Evolutionary conservation across 2,888 invertebrate species (phyloP), one percentile per base, ranked within the genome.

Genomic region (Neoscelio sp.): DNA sequence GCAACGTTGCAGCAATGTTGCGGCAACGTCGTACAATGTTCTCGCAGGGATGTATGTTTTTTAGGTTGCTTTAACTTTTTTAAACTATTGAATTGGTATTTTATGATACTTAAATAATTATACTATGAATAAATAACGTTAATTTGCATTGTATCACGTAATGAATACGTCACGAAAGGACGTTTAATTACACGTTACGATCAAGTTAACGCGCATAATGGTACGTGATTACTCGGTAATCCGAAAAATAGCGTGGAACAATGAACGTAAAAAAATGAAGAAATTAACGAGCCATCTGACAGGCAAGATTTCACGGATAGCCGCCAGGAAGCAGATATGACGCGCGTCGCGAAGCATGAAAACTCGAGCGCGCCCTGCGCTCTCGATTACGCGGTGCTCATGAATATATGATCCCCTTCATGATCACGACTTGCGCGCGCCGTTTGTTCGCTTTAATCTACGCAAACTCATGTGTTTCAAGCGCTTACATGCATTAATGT

Each of bases 271-370:
- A 65, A n/a, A 73, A 58, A 40, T 54, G 42, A 70, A 64, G 78
- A 64, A 75, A 80, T 78, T 52, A 78, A 76, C 75, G 73, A 75
- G 60, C 71, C 74, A 67, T 80, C 74, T 52, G 75, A 74, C 74
- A 68, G 62, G 62, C 70, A 56, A 81, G 81, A 78, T 79, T 77
- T 73, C 60, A 74, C 67, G 81, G 70, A 70, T 70, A 75, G 58
- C 58, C 85, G 85, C 82, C 89, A 88, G 90, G 90, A 90, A 90
- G 87, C 87, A 89, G 87, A 89, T 89, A 89, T 90, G 90, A 90
- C 87, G 89, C 88, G 89, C 89, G 85, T 87, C 89, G 85, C 88
- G 86, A 82, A 90, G 89, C 89, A 86, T 89, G 90, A 90, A 90
- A 89, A 88, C 79, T 83, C 79, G 86, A 87, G 83, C 88, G 87